A percentile compares a stretch with the other conserved stretches of the same genome.
These are phyloP conservation scores for Dasyurus viverrinus DNA, from an alignment of 2,113 vertebrate species.

Conservation along the genomic window DNA sequence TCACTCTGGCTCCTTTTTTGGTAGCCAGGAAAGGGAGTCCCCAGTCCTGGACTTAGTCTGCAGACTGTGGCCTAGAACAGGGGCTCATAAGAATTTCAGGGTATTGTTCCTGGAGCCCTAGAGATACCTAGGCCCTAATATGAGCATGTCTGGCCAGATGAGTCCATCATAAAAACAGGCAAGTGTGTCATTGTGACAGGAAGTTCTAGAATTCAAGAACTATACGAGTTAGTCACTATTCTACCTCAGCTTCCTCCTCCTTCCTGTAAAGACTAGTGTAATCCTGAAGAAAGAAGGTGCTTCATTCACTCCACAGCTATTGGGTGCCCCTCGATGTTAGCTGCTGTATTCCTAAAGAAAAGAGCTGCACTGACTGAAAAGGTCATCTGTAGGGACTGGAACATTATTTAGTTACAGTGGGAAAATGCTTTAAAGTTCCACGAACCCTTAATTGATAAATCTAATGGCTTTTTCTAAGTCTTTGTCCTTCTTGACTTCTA, in stretches of 20 bases:
- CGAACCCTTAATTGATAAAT: background rate
- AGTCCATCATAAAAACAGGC: background rate
- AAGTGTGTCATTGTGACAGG: background rate
- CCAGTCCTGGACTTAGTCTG: background rate
- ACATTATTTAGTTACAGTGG: background rate
- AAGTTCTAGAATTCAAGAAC: background rate
- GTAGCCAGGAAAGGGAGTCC: background rate
- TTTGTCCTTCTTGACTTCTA: background rate
- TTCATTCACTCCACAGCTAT: background rate
- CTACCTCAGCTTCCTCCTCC: background rate
- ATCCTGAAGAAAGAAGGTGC: background rate
- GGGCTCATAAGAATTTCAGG: background rate
- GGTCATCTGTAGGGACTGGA: background rate
- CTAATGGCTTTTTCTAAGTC: background rate
- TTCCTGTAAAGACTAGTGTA: background rate
- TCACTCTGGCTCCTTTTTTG: background rate
- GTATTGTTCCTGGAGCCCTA: background rate
- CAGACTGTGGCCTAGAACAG: background rate
- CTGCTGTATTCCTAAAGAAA: background rate
- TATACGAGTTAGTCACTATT: background rate
- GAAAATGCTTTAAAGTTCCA: background rate
- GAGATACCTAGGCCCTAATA: background rate
- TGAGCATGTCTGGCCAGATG: background rate
- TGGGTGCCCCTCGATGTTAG: background rate
- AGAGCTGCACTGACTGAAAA: background rate